Percentiles rank a stretch among this genome's conserved stretches.
Evolutionary conservation across 23 tunicate species (phyloP).

Genomic region (Trididemnum nubilum): DNA sequence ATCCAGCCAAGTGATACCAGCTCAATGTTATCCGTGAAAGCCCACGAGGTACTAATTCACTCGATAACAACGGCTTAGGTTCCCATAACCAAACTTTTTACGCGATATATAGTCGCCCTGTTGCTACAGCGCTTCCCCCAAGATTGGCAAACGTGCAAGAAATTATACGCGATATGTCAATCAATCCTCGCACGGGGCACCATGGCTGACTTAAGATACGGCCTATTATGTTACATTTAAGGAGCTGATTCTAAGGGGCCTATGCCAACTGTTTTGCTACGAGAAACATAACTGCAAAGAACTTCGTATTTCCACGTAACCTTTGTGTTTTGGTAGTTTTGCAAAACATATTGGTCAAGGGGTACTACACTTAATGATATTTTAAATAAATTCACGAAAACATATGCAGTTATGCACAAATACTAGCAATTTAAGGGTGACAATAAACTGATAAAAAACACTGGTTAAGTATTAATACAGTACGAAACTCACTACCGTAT

Average conservation of each 20-base stretch:
- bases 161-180: too few species aligned
- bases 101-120: too few species aligned
- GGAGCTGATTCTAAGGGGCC: constrained; percentile 3
- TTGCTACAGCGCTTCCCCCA: too few species aligned
- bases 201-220: constrained; percentile 23
- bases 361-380: background rate
- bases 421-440: background rate
- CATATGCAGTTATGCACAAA: constrained; percentile 2
- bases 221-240: constrained; percentile 14
- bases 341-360: background rate
- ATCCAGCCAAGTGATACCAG: too few species aligned
- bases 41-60: too few species aligned
- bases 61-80: too few species aligned
- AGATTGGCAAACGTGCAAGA: too few species aligned
- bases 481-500: background rate
- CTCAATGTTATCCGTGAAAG: too few species aligned
- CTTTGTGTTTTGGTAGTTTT: background rate
- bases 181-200: too few species aligned
- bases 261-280: background rate
- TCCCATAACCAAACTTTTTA: too few species aligned
- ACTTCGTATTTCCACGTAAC: background rate
- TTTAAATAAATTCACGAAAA: constrained; percentile 1
- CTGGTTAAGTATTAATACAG: background rate
- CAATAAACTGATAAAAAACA: background rate
- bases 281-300: background rate